Base-by-base conservation (phyloP, 2,113 vertebrate species). In the Pollachius pollachius region DNA sequence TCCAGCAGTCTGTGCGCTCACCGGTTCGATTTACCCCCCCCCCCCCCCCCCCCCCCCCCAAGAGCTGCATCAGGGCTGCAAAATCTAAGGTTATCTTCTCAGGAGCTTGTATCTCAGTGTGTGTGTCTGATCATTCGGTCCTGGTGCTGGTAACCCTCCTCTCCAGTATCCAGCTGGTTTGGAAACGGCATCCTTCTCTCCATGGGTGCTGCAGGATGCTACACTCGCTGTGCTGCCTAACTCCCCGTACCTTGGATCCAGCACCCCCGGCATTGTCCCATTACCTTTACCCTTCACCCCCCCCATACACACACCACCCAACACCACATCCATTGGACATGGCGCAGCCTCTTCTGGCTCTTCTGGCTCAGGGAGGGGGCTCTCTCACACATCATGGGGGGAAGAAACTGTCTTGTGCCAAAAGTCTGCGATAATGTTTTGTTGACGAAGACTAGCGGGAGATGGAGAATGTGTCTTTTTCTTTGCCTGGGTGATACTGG, bases 191-290 rank as follows among this genome's bases (percentile, higher is more conserved):
- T 78, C 73, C 58, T 68, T 76, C 64, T 71, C 81, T 68, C 84
- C 85, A 87, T 74, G 83, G n/a, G 81, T 81, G 68, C 73, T 67
- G 76, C 66, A 81, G 0, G 6, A 48, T 48, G 78, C 76, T 77
- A 62, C 1, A 62, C 74, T 58, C 79, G 72, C 79, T 58, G 52
- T 65, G 70, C 84, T 75, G 82, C 87, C 82, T 85, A 88, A 88
- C 84, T 83, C 84, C 84, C 83, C 77, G 77, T 73, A 83, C 86
- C 84, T 77, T 70, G 72, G 74, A 87, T 87, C 82, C 82, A 34
- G 85, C 83, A 80, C 85, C 85, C 85, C 81, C 76, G 71, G 83
- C 87, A 84, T 84, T 79, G 75, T 84, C 74, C 78, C 80, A 88
- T 89, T 89, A 85, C 84, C 73, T 72, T 74, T 23, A 30, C 74